Percentiles rank a stretch among this genome's conserved stretches.
Evolutionary conservation across 2,113 vertebrate genomes (phyloP).

Genomic region (Rhinoptilus africanus): DNA sequence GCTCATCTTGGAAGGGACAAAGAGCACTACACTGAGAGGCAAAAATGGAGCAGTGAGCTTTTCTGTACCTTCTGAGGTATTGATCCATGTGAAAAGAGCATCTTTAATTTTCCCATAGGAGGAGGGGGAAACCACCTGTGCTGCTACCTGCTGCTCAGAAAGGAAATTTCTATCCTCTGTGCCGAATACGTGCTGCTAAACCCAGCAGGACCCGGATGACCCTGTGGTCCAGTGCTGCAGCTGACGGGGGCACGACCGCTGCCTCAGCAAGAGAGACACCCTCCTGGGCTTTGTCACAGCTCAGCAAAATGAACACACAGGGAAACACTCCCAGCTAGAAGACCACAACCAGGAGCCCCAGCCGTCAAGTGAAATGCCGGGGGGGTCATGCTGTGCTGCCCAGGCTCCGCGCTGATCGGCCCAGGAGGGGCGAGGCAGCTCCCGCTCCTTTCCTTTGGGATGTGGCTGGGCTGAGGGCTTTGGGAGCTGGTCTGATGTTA

Average conservation of each 20-base stretch:
- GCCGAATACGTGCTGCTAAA: fast-evolving
- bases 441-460: background rate
- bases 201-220: fast-evolving
- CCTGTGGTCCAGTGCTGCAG: fast-evolving
- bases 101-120: background rate
- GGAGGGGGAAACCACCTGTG: too few relatives aligned
- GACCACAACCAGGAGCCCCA: background rate
- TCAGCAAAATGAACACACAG: background rate
- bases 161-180: background rate
- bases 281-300: background rate
- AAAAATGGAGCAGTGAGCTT: background rate
- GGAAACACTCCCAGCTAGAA: background rate
- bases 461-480: background rate
- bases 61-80: background rate
- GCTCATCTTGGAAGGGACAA: fast-evolving
- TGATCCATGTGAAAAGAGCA: background rate
- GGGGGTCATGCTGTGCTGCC: fast-evolving
- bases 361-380: fast-evolving
- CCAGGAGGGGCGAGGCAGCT: fast-evolving
- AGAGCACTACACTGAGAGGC: fast-evolving
- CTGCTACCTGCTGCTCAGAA: background rate
- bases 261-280: background rate
- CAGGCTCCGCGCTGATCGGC: fast-evolving
- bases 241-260: fast-evolving
- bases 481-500: background rate